Evolutionary conservation across 1,140 invertebrate genomes (phyloP), one percentile per base, ranked within the genome.

Genomic region (Drosophila carrolli): DNA sequence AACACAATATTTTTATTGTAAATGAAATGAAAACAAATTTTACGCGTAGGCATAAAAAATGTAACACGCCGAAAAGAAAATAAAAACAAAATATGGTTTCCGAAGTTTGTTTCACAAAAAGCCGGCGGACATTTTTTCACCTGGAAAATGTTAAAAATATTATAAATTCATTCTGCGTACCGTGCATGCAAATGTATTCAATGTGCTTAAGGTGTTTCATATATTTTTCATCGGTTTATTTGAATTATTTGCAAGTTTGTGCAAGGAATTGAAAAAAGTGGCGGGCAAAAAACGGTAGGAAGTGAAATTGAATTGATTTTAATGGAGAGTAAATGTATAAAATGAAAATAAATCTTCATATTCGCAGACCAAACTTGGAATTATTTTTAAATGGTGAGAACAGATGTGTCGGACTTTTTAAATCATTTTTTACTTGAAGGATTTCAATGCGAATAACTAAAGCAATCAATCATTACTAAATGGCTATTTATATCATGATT

Each of bases 21-120:
- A 86, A 86, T 86, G 82, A 78, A 86, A 86, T 59, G 75, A 88
- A 88, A 86, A 88, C 79, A 86, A 78, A 82, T 82, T 82, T 79
- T 41, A 72, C 51, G 71, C 70, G 56, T 48, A 59, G 29, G 41
- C 72, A 83, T 89, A 89, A 76, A 89, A 88, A 89, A 80, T 89
- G 47, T 40, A 76, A 55, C 70, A 60, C 54, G 16, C 58, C 23
- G 40, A 32, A 70, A 41, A 51, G 43, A 63, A 62, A 56, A 59
- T 38, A 43, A 54, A 50, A 53, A 47, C 51, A 19, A 60, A 63
- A 35, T 14, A 38, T 41, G 35, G 14, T 53, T 38, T 48, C 43
- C 44, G 10, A 19, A 57, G 4, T 19, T 23, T 2, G 50, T 29
- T 29, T 14, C 38, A 14, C 19, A 51, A 54, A 58, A 59, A 60